Base-by-base conservation (phyloP, 2,888 invertebrate genomes). In the Noctua janthe region DNA sequence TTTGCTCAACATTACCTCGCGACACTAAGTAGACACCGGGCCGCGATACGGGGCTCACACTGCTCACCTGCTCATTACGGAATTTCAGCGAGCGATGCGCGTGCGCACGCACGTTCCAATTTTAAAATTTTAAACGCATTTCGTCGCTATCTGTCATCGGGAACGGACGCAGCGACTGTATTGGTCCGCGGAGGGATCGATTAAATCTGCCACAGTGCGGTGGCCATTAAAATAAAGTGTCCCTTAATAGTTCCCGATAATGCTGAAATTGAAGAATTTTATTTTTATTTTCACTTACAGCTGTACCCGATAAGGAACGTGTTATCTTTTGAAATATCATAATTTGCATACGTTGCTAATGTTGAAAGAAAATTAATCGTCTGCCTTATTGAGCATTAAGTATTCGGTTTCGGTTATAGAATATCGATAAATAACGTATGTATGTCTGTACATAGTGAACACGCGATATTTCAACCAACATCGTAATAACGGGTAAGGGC, bases 61-160 rank as follows among this genome's bases (percentile, higher is more conserved):
- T 84, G 87, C 88, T 93, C 95, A 95, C 94, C 95, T 95, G 96
- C 96, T 95, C 95, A 94, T 95, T 96, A 96, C 91, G 89, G 93
- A 91, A 92, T 93, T 92, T 92, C 92, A 91, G 91, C 90, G 89
- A 88, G 84, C 83, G 89, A 91, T 90, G 92, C 93, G 93, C 94
- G 91, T 91, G 94, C 92, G 92, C 94, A 92, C 92, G 91, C 94
- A 91, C 86, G 92, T 90, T 91, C 92, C 93, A 91, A 92, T 91
- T 94, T 94, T 93, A 93, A 94, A 93, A 93, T 93, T 94, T 94
- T 94, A 94, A 94, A 93, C 93, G 93, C 95, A 95, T 94, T 96
- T 93, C 92, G 91, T 93, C 92, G 93, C 94, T 96, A 96, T 96
- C 96, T 96, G 95, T 96, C 96, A 96, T 96, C 96, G 94, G 90